phyloP scores from a whole-genome alignment of 2,797 vertebrate species.

The Falco rusticolus region DNA sequence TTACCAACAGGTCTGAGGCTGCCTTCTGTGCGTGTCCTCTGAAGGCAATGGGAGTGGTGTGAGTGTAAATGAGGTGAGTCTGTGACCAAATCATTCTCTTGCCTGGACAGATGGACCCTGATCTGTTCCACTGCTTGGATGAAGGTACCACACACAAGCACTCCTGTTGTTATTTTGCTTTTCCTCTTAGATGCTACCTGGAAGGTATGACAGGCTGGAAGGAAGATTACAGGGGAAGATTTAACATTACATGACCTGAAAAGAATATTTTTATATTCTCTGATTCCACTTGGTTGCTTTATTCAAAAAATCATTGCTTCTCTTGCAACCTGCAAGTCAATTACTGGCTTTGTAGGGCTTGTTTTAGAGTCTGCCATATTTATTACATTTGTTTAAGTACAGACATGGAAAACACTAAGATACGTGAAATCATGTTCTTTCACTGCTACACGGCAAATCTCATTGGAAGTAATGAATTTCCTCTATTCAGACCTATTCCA shows the following conservation, averaged over 20 bases:
- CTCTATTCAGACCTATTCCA: conserved; percentile 43
- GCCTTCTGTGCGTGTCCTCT: not conserved
- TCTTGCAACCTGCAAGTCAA: not conserved
- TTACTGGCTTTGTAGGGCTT: not conserved
- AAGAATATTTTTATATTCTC: not conserved
- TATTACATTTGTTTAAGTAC: conserved; percentile 44
- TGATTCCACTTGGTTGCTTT: not conserved
- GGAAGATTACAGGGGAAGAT: not conserved
- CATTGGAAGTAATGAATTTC: conserved; percentile 53
- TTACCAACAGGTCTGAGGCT: not conserved
- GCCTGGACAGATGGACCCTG: not conserved
- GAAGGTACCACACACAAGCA: too few species aligned
- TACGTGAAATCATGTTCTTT: conserved; percentile 46
- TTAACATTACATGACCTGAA: not conserved
- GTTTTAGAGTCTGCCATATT: conserved; percentile 38
- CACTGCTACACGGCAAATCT: conserved; percentile 33
- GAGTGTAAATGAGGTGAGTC: not conserved
- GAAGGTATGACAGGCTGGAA: not conserved
- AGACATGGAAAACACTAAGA: conserved; percentile 5
- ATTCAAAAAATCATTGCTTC: conserved; percentile 27
- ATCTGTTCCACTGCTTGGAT: not conserved
- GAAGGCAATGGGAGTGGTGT: not conserved
- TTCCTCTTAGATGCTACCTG: not conserved
- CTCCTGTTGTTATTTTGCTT: not conserved
- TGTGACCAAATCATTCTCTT: not conserved